Evolutionary conservation across 2,113 vertebrate species (phyloP).

Genomic region (Rhea americana): DNA sequence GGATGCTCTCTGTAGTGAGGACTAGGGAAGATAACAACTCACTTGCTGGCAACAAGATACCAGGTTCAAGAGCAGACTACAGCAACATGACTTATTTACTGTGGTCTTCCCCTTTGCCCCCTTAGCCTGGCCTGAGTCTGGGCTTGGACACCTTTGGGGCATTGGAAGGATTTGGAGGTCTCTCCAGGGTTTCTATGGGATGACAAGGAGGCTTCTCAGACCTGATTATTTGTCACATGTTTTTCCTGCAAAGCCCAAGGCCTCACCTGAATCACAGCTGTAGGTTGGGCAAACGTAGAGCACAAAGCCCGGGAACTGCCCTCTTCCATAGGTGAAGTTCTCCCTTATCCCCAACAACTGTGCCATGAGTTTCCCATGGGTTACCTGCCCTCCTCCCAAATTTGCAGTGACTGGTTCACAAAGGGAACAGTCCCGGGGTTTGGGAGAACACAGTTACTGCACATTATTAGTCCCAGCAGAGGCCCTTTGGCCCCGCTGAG

Average conservation of each 20-base stretch:
- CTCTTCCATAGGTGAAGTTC: accelerated
- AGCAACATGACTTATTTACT: background rate
- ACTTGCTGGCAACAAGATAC: background rate
- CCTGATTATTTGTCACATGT: background rate
- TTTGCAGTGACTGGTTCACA: background rate
- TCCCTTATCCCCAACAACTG: accelerated
- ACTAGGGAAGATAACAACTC: background rate
- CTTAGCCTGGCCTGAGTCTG: background rate
- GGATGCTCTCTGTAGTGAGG: too few species aligned
- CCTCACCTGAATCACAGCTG: background rate
- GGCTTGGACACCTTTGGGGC: background rate
- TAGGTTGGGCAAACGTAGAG: background rate
- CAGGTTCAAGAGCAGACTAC: background rate
- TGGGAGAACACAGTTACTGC: background rate
- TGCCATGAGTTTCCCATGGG: background rate
- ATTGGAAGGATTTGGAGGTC: background rate
- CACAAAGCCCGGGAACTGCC: background rate
- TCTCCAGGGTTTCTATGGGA: accelerated
- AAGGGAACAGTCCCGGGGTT: background rate
- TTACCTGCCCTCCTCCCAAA: background rate
- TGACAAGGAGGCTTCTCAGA: background rate
- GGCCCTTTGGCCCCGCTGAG: accelerated
- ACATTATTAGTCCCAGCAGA: background rate
- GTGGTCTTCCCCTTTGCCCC: background rate
- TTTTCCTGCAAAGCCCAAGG: background rate